phyloP scores from a whole-genome alignment of 2,888 invertebrate genomes.

The Frankliniella intonsa region DNA sequence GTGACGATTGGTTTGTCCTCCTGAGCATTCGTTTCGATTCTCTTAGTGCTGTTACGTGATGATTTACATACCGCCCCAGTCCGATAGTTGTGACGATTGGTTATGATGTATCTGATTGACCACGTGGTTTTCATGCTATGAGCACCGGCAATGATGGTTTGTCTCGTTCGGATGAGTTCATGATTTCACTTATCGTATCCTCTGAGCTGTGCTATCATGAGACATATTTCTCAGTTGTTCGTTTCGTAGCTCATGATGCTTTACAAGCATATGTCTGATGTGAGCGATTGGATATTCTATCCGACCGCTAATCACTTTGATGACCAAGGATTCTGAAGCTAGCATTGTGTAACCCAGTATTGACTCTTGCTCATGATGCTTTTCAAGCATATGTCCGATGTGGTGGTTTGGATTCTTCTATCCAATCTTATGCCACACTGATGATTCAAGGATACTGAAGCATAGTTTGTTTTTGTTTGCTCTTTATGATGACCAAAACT shows the following conservation, averaged over 20 bases:
- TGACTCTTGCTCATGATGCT: not conserved
- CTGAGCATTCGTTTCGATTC: not conserved
- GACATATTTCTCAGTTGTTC: not conserved
- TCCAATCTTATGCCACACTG: not conserved
- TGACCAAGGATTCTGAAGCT: not conserved
- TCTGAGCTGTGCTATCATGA: not conserved
- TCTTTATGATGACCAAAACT: not conserved
- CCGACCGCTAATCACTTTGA: not conserved
- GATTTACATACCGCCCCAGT: not conserved
- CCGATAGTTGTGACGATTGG: not conserved
- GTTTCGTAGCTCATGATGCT: not conserved
- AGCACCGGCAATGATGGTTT: no score
- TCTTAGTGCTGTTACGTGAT: no score
- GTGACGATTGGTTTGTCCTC: not conserved
- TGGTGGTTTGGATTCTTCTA: not conserved
- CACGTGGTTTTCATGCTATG: no score
- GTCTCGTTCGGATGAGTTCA: slow-evolving; percentile 6
- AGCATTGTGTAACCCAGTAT: not conserved
- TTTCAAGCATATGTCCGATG: not conserved
- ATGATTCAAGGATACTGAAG: not conserved
- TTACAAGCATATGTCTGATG: not conserved
- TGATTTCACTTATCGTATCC: not conserved
- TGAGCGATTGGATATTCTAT: not conserved
- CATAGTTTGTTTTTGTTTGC: not conserved
- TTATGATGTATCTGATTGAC: not conserved